phyloP scores from a whole-genome alignment of 1,140 invertebrate genomes.

The Drosophila auraria region DNA sequence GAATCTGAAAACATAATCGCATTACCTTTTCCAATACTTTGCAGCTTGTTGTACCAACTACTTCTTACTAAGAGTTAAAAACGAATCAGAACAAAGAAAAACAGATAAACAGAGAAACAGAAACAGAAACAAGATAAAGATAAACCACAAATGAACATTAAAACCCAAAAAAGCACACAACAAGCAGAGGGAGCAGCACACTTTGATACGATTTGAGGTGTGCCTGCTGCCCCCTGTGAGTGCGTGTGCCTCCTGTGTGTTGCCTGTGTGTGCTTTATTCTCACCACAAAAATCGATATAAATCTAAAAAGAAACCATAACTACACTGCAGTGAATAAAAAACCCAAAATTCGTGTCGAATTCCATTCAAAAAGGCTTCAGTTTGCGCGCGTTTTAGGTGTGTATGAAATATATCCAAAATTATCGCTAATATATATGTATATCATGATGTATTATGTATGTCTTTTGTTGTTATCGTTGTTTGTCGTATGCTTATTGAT shows the following conservation, averaged over 20 bases:
- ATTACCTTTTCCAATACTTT: conserved; percentile 77
- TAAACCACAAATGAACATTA: conserved; percentile 42
- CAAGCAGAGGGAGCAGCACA: conserved; percentile 13
- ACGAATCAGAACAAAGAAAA: conserved; percentile 52
- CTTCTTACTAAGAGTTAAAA: conserved; percentile 77
- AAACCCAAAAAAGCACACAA: conserved; percentile 34
- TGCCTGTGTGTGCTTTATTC: conserved; percentile 22
- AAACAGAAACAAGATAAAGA: conserved; percentile 62
- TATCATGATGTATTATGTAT: conserved; percentile 35
- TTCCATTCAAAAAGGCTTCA: conserved; percentile 61
- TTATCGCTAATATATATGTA: conserved; percentile 39
- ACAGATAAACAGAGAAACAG: conserved; percentile 31
- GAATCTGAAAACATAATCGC: conserved; percentile 63
- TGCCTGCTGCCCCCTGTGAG: conserved; percentile 11
- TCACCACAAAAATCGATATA: conserved; percentile 30
- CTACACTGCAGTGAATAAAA: conserved; percentile 43
- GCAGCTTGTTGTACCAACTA: conserved; percentile 82
- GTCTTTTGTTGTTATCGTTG: conserved; percentile 39
- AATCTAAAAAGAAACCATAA: conserved; percentile 58
- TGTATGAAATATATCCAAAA: conserved; percentile 67
- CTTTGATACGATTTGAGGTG: not conserved
- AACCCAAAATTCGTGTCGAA: conserved; percentile 44
- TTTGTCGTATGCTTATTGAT: conserved; percentile 46
- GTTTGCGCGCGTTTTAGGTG: conserved; percentile 72
- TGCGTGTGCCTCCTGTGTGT: conserved; percentile 15